A percentile compares a stretch with the other conserved stretches of the same genome.
Conservation (phyloP, 2,888 invertebrate species). For the Heterodera filipjevi region DNA sequence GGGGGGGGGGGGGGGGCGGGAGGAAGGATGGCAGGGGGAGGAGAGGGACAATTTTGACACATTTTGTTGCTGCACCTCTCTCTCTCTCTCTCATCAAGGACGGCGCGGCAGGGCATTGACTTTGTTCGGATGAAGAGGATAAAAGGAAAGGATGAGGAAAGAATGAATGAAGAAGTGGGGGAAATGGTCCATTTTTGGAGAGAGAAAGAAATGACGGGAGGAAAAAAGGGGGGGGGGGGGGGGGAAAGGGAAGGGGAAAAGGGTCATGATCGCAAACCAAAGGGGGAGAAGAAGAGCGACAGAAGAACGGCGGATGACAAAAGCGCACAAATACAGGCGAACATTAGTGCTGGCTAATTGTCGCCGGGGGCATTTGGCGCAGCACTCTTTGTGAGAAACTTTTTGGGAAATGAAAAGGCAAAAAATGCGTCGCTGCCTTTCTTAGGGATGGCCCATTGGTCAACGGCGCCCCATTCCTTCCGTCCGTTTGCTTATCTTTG, state of each 20-base stretch:
- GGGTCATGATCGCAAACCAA: neutral
- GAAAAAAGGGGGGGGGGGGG: neutral
- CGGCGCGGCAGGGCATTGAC: neutral
- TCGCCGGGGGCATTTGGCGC: neutral
- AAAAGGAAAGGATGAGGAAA: neutral
- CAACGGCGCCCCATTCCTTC: neutral
- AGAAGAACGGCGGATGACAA: neutral
- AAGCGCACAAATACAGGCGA: neutral
- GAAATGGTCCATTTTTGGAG: slow-evolving; percentile 12
- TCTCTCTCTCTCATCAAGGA: slow-evolving; percentile 12
- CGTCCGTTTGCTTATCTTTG: slow-evolving; percentile 4
- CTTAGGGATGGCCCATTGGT: neutral
- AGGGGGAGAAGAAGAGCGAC: neutral
- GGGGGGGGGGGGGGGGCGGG: neutral
- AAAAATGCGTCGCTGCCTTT: neutral
- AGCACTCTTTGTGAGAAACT: neutral
- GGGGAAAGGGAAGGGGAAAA: neutral
- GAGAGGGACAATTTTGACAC: slow-evolving; percentile 18
- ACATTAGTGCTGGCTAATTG: neutral
- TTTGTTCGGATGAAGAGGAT: neutral
- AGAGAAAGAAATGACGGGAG: neutral
- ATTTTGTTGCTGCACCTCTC: slow-evolving; percentile 16
- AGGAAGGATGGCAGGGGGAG: neutral
- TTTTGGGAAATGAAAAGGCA: neutral
- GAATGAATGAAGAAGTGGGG: slow-evolving; percentile 5